phyloP scores from a whole-genome alignment of 2,888 invertebrate genomes.

The Lithodes maja region DNA sequence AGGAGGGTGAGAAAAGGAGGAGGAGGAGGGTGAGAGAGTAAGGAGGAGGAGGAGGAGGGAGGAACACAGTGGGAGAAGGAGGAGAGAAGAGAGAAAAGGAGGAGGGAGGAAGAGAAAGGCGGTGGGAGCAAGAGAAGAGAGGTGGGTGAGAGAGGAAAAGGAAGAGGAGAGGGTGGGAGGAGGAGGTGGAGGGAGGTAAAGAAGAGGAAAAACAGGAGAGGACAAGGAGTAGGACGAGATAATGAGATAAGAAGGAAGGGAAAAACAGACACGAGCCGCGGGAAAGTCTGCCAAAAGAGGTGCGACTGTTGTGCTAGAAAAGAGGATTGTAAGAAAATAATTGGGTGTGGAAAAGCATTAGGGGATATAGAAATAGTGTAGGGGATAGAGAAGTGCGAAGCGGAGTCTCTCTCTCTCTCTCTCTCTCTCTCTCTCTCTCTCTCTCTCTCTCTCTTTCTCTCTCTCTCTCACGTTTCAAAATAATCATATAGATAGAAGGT shows the following conservation, averaged over 20 bases:
- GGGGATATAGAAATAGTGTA: too few relatives aligned
- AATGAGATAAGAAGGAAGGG: background rate
- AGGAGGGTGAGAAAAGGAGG: background rate
- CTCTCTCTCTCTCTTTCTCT: too few relatives aligned
- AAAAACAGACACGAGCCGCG: background rate
- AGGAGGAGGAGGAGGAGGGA: background rate
- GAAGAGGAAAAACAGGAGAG: background rate
- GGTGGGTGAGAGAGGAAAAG: background rate
- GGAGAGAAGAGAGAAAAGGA: background rate
- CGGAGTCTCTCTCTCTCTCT: too few relatives aligned
- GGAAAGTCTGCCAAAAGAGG: too few relatives aligned
- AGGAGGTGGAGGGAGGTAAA: background rate
- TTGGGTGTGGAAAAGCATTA: too few relatives aligned
- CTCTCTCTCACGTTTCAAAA: too few relatives aligned
- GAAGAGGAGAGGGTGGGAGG: background rate
- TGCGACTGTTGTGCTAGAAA: too few relatives aligned
- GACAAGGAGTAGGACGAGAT: background rate
- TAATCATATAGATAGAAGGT: too few relatives aligned
- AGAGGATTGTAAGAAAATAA: too few relatives aligned
- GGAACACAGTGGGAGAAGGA: background rate
- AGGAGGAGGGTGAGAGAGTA: background rate
- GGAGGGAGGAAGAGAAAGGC: background rate
- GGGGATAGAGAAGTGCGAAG: too few relatives aligned
- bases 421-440: too few relatives aligned
- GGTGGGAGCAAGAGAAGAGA: background rate